These are phyloP conservation scores for Betta splendens DNA, from an alignment of 2,797 vertebrate genomes.

Conservation along the genomic window DNA sequence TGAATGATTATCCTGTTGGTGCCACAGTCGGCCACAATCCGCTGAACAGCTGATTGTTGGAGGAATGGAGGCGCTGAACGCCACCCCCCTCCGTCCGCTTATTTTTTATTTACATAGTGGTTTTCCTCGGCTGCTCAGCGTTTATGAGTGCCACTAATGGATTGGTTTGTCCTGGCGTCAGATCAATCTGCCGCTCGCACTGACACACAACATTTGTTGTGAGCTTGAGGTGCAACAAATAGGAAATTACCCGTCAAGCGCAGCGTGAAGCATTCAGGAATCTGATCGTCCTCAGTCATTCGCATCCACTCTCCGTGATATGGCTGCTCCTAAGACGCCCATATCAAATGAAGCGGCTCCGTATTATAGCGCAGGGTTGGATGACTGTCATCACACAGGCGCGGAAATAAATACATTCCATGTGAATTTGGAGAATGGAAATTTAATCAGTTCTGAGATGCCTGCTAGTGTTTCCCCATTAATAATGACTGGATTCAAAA, in stretches of 20 bases:
- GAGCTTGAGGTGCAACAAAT: slow-evolving; percentile 38
- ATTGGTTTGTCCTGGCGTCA: slow-evolving; percentile 37
- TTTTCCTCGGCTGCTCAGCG: slow-evolving; percentile 38
- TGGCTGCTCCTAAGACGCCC: slow-evolving; percentile 32
- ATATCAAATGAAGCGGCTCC: slow-evolving; percentile 53
- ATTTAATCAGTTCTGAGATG: slow-evolving; percentile 62
- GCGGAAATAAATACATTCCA: slow-evolving; percentile 56
- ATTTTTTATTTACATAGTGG: slow-evolving; percentile 18
- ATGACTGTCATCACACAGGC: slow-evolving; percentile 46
- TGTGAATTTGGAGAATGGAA: slow-evolving; percentile 40
- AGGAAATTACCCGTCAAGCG: slow-evolving; percentile 48
- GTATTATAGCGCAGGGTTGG: slow-evolving; percentile 32
- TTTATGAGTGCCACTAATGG: slow-evolving; percentile 47
- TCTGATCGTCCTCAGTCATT: slow-evolving; percentile 25
- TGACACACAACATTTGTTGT: slow-evolving; percentile 41
- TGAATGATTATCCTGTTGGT: slow-evolving; percentile 19
- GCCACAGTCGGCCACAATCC: slow-evolving; percentile 8
- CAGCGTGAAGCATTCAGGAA: slow-evolving; percentile 41
- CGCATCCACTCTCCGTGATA: slow-evolving; percentile 26
- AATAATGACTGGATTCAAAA: slow-evolving; percentile 44
- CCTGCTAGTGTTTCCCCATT: slow-evolving; percentile 34
- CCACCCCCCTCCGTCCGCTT: neutral
- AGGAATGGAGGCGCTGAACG: slow-evolving; percentile 9
- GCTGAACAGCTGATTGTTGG: slow-evolving; percentile 21
- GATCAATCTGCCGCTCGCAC: slow-evolving; percentile 50